phyloP scores from a whole-genome alignment of 1,140 invertebrate genomes.

The Drosophila triauraria region DNA sequence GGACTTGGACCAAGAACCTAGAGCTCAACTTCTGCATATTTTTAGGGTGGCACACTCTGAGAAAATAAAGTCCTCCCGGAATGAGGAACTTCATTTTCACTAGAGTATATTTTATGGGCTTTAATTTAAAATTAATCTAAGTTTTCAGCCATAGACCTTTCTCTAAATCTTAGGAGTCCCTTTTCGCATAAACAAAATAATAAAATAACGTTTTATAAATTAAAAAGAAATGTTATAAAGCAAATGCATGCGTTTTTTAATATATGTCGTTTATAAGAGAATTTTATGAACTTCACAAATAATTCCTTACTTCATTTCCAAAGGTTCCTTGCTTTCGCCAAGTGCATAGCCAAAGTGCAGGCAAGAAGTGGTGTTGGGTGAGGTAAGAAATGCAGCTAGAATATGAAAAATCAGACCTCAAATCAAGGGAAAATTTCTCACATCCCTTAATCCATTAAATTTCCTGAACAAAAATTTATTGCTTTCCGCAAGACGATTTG shows the following conservation, averaged over 20 bases:
- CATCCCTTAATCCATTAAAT: slow-evolving; percentile 62
- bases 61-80: not conserved
- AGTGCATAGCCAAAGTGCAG: not conserved
- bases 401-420: slow-evolving; percentile 59
- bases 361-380: not conserved
- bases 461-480: slow-evolving; percentile 62
- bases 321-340: not conserved
- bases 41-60: slow-evolving; percentile 12
- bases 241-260: too few relatives aligned
- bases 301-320: not conserved
- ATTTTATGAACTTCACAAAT: not conserved
- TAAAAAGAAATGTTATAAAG: too few relatives aligned
- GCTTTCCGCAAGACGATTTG: slow-evolving; percentile 57
- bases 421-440: slow-evolving; percentile 61
- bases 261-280: too few relatives aligned
- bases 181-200: too few relatives aligned
- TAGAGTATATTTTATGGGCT: too few relatives aligned
- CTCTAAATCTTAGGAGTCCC: too few relatives aligned
- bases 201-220: too few relatives aligned
- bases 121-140: not conserved
- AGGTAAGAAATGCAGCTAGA: slow-evolving; percentile 41
- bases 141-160: too few relatives aligned
- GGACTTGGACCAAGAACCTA: slow-evolving; percentile 35
- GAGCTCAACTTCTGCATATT: slow-evolving; percentile 26
- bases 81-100: not conserved